phyloP scores from a whole-genome alignment of 2,888 invertebrate species.

The Drosophila rellima region DNA sequence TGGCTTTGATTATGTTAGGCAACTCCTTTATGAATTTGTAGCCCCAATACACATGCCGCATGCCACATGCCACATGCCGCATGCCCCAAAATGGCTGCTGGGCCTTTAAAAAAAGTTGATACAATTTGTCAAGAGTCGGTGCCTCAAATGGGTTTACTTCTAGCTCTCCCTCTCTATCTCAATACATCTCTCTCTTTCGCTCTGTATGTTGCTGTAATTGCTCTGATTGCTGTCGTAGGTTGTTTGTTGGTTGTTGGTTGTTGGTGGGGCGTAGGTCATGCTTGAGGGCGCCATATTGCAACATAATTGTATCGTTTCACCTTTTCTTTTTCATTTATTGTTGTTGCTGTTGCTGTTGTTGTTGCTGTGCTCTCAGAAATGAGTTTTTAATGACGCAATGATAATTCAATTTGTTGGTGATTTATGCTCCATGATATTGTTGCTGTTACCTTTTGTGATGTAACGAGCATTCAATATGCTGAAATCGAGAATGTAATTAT shows the following conservation, averaged over 20 bases:
- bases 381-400: conserved; percentile 81
- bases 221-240: conserved; percentile 50
- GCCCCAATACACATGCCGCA: no score
- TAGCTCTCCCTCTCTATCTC: not conserved
- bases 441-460: conserved; percentile 30
- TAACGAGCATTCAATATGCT: conserved; percentile 73
- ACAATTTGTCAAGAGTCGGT: conserved; percentile 51
- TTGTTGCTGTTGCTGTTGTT: conserved; percentile 20
- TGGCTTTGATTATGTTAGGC: conserved; percentile 5
- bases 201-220: conserved; percentile 43
- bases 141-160: conserved; percentile 30
- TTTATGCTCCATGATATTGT: conserved; percentile 70
- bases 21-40: conserved; percentile 5
- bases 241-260: conserved; percentile 33
- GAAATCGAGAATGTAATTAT: conserved; percentile 67
- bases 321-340: conserved; percentile 51
- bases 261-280: conserved; percentile 72
- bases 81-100: conserved; percentile 27
- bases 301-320: conserved; percentile 79
- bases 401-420: conserved; percentile 81
- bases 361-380: conserved; percentile 57
- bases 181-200: no score
- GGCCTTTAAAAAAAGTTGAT: conserved; percentile 25
- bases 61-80: no score
- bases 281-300: conserved; percentile 80